A percentile compares a stretch with the other conserved stretches of the same genome.
Evolutionary conservation across 2,888 invertebrate genomes (phyloP).

Genomic region (Hipparchia sbordonii): DNA sequence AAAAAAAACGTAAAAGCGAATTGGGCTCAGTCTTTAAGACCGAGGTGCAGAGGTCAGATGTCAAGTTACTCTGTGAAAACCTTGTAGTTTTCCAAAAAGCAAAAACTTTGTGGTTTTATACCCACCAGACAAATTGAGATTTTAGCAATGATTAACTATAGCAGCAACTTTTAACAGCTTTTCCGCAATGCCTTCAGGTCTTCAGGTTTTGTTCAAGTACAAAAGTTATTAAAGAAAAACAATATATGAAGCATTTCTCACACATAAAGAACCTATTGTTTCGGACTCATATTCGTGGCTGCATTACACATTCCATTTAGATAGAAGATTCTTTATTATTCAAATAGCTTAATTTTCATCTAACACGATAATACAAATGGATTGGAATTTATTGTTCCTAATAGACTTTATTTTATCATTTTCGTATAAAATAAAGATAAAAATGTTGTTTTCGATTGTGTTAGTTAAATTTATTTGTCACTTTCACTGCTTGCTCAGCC

Average conservation of each 20-base stretch:
- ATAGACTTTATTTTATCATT: constrained; percentile 10
- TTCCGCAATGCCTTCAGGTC: too few relatives aligned
- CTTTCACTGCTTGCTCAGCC: background rate
- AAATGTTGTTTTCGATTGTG: background rate
- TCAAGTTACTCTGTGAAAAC: too few relatives aligned
- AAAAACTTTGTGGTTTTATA: too few relatives aligned
- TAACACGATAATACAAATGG: background rate
- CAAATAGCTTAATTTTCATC: constrained; percentile 45
- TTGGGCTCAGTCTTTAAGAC: too few relatives aligned
- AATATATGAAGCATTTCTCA: background rate
- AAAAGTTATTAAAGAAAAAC: background rate
- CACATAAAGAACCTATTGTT: background rate
- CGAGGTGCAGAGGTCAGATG: too few relatives aligned
- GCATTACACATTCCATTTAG: constrained; percentile 33
- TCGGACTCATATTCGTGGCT: background rate
- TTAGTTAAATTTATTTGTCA: constrained; percentile 2
- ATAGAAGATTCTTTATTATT: constrained; percentile 43
- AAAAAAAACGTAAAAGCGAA: too few relatives aligned
- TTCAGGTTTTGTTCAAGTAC: too few relatives aligned
- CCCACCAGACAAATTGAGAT: too few relatives aligned
- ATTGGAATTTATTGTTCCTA: constrained; percentile 8
- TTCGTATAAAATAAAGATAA: constrained; percentile 15
- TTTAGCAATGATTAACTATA: too few relatives aligned
- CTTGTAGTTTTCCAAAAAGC: too few relatives aligned
- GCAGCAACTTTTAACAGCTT: too few relatives aligned